Evolutionary conservation across 2,113 vertebrate genomes (phyloP).

Genomic region (Trogon surrucura): DNA sequence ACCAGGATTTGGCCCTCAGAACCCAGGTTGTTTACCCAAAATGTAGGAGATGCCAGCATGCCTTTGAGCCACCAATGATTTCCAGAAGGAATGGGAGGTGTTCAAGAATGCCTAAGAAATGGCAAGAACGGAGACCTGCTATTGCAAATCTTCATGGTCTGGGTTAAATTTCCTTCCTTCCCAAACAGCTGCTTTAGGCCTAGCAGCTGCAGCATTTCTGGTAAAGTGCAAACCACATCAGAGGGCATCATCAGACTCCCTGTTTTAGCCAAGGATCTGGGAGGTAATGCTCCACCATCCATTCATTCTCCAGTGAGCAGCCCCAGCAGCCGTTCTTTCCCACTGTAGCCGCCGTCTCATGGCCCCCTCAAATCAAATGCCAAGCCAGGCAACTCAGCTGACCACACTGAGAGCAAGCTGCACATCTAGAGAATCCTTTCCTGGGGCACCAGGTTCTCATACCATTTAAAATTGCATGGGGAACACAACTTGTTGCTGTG

Average conservation of each 20-base stretch:
- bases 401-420: fast-evolving
- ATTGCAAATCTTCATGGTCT: not conserved
- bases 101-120: not conserved
- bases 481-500: not conserved
- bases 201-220: not conserved
- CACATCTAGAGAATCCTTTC: not conserved
- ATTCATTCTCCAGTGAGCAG: not conserved
- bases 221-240: not conserved
- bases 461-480: not conserved
- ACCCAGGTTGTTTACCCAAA: not conserved
- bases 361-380: not conserved
- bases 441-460: not conserved
- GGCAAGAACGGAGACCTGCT: not conserved
- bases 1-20: not conserved
- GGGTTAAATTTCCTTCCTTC: not conserved
- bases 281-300: not conserved
- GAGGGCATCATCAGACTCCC: not conserved
- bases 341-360: not conserved
- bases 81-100: not conserved
- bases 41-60: not conserved
- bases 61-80: not conserved
- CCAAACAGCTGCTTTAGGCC: not conserved
- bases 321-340: not conserved
- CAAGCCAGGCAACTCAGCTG: not conserved
- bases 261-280: not conserved